phyloP scores from a whole-genome alignment of 2,113 vertebrate species.

The Tiliqua scincoides region DNA sequence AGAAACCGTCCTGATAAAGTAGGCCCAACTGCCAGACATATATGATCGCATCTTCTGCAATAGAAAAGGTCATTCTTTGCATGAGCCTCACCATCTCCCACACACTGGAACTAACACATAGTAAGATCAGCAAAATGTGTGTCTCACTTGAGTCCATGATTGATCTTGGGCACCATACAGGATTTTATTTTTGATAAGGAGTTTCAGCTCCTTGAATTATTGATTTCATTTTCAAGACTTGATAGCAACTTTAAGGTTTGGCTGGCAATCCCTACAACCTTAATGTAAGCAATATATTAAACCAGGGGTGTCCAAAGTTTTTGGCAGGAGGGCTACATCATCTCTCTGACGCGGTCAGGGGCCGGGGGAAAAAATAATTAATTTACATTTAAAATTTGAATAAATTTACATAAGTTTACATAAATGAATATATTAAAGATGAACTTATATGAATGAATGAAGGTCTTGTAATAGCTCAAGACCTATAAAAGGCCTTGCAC shows the following conservation, averaged over 20 bases:
- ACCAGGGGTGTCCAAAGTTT: too few relatives aligned
- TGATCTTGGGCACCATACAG: rapidly evolving
- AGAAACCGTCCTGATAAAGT: not conserved
- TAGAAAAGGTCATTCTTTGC: not conserved
- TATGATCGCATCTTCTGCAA: not conserved
- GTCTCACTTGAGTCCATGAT: not conserved
- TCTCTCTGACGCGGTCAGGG: too few relatives aligned
- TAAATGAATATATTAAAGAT: too few relatives aligned
- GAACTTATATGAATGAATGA: too few relatives aligned
- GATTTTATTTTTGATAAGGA: slow-evolving; percentile 40
- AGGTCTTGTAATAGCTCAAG: too few relatives aligned
- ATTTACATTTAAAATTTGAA: too few relatives aligned
- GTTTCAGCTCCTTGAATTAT: slow-evolving; percentile 44
- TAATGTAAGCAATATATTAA: slow-evolving; percentile 42
- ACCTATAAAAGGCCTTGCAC: too few relatives aligned
- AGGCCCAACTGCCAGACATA: not conserved
- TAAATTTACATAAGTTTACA: too few relatives aligned
- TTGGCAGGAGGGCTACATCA: too few relatives aligned
- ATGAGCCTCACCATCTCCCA: not conserved
- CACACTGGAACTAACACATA: not conserved
- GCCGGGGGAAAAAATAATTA: too few relatives aligned
- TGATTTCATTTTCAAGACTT: slow-evolving; percentile 49
- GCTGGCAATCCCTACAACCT: slow-evolving; percentile 26
- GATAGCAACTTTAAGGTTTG: slow-evolving; percentile 42
- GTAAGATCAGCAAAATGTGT: slow-evolving; percentile 17